These are phyloP conservation scores for Microtus ochrogaster DNA, from an alignment of 2,113 vertebrate species.

Conservation along the genomic window DNA sequence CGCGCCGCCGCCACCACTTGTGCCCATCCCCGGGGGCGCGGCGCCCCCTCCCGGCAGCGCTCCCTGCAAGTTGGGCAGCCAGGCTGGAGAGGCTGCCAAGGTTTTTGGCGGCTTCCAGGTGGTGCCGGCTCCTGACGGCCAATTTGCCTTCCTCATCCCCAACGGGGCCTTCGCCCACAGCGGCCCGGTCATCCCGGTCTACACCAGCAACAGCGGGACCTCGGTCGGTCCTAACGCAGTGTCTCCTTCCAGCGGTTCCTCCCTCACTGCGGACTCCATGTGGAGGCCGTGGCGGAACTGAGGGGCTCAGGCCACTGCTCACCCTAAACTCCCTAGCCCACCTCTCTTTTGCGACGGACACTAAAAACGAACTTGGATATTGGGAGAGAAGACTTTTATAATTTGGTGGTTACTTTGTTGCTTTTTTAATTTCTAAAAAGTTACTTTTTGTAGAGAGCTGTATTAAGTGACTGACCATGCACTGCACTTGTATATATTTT, in stretches of 20 bases:
- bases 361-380: slow-evolving; percentile 68
- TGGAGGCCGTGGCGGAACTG: slow-evolving; percentile 97
- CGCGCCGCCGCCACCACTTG: slow-evolving; percentile 88
- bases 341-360: slow-evolving; percentile 61
- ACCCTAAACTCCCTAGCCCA: neutral
- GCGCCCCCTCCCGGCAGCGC: slow-evolving; percentile 90
- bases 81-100: slow-evolving; percentile 89
- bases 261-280: slow-evolving; percentile 94
- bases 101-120: slow-evolving; percentile 97
- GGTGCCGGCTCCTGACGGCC: slow-evolving; percentile 97
- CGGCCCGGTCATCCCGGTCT: slow-evolving; percentile 94
- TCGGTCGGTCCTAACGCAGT: slow-evolving; percentile 82
- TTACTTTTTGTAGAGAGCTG: slow-evolving; percentile 87
- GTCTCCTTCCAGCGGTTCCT: slow-evolving; percentile 88
- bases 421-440: slow-evolving; percentile 83
- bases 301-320: slow-evolving; percentile 33
- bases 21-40: slow-evolving; percentile 87
- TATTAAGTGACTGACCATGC: slow-evolving; percentile 90
- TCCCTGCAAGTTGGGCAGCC: slow-evolving; percentile 91
- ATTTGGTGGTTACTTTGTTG: slow-evolving; percentile 76
- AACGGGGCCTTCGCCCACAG: slow-evolving; percentile 93
- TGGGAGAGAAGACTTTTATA: slow-evolving; percentile 81
- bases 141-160: slow-evolving; percentile 98
- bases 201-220: slow-evolving; percentile 90
- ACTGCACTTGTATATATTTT: slow-evolving; percentile 95